A percentile compares a stretch with the other conserved stretches of the same genome.
These are phyloP conservation scores for Oeneis ivallda DNA, from an alignment of 2,888 invertebrate genomes.

Conservation along the genomic window DNA sequence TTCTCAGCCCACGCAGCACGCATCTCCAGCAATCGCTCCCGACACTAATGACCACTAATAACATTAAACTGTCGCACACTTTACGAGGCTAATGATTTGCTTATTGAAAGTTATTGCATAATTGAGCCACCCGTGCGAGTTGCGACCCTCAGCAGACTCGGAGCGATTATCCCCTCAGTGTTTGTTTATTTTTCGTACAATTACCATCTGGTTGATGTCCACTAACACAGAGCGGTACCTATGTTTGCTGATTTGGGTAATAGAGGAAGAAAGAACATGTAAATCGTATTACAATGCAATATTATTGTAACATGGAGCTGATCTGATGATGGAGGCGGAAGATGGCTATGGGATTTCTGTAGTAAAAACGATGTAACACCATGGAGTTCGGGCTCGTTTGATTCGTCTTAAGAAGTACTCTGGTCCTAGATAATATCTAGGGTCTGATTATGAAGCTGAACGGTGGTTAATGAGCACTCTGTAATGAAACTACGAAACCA, in stretches of 20 bases:
- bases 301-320: too few species aligned
- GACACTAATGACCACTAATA: constrained; percentile 40
- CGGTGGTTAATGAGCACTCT: too few species aligned
- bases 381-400: too few species aligned
- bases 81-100: constrained; percentile 55
- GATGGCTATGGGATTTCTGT: too few species aligned
- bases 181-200: constrained; percentile 75
- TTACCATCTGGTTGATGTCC: constrained; percentile 60
- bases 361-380: too few species aligned
- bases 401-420: too few species aligned
- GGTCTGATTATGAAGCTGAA: too few species aligned
- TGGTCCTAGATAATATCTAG: too few species aligned
- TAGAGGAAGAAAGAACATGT: too few species aligned
- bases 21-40: constrained; percentile 32
- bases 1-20: constrained; percentile 29
- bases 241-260: constrained; percentile 46
- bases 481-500: too few species aligned
- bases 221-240: constrained; percentile 50
- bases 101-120: constrained; percentile 73
- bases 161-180: constrained; percentile 56
- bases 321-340: too few species aligned
- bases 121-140: constrained; percentile 72
- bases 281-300: too few species aligned
- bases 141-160: constrained; percentile 58
- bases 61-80: constrained; percentile 38